These are phyloP conservation scores for Coptodon bakossiorum DNA, from an alignment of 2,113 vertebrate genomes.

Conservation along the genomic window DNA sequence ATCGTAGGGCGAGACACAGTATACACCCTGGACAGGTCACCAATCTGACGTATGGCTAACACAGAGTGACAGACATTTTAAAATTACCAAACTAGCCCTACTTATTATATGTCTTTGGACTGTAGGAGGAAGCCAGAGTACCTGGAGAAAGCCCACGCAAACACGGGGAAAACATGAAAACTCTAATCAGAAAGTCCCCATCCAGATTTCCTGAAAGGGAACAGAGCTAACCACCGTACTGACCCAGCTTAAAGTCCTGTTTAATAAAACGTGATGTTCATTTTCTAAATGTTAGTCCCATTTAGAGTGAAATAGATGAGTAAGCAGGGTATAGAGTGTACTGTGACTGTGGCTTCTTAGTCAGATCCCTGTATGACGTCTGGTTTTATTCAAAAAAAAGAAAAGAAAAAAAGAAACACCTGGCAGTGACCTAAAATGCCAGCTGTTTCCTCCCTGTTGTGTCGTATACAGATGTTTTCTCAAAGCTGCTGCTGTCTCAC, in stretches of 20 bases:
- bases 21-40: not conserved
- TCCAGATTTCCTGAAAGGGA: not conserved
- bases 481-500: not conserved
- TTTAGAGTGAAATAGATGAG: not conserved
- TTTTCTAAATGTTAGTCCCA: not conserved
- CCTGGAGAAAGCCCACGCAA: not conserved
- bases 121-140: not conserved
- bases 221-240: fast-evolving
- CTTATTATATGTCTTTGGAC: not conserved
- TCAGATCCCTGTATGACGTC: not conserved
- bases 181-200: not conserved
- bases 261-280: not conserved
- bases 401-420: fast-evolving
- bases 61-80: not conserved
- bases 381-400: not conserved
- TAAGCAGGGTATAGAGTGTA: not conserved
- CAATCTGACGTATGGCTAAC: not conserved
- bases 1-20: fast-evolving
- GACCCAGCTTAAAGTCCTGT: not conserved
- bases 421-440: not conserved
- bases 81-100: not conserved
- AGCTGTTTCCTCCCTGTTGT: fast-evolving
- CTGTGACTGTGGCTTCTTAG: not conserved
- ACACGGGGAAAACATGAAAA: not conserved
- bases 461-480: not conserved